Base-by-base conservation (phyloP, 1,140 invertebrate genomes). In the Monomorium pharaonis region DNA sequence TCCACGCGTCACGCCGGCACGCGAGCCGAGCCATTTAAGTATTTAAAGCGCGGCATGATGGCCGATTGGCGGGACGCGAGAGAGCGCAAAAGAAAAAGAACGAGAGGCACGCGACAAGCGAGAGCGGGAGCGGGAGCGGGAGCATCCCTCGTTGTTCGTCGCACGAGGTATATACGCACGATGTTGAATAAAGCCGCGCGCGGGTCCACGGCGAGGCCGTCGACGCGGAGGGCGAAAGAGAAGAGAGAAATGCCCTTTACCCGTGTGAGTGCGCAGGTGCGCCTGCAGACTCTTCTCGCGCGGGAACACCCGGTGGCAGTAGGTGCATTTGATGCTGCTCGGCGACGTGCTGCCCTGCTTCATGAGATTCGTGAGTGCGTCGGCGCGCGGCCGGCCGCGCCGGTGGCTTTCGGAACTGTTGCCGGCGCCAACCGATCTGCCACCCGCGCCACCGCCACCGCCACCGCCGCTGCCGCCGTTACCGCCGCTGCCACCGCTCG, bases 201-300 rank as follows among this genome's bases (percentile, higher is more conserved):
- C 7, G n/a, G 42, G 9, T 27, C 0, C 0, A 14, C 14, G 30
- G 27, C 6, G 54, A 0, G 3, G 56, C 10, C 14, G 30, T 27
- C 6, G 54, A 0, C 7, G 56, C 10, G 9, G n/a, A 14, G 5
- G n/a, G 37, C 18, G 63, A 47, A 47, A 21, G n/a, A 42, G 6
- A 30, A 21, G 14, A 37, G 9, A 4, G 7, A 44, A 6, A 1
- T 18, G 9, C 6, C 21, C 5, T 47, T 70, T 94, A 97, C 97
- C 97, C 92, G 97, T 98, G 90, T 98, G 98, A 2, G 97, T 98
- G 88, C 97, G 95, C 42, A 97, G 93, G 93, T 98, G 98, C n/a
- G 97, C 97, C 93, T 98, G 97, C 0, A 98, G 94, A 18, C 97
- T 97, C 94, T 98, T 98, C 92, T 98, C 97, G 86, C 97, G 94